Evolutionary conservation across 2,113 vertebrate genomes (phyloP), one percentile per base, ranked within the genome.

Genomic region (Athene noctua): DNA sequence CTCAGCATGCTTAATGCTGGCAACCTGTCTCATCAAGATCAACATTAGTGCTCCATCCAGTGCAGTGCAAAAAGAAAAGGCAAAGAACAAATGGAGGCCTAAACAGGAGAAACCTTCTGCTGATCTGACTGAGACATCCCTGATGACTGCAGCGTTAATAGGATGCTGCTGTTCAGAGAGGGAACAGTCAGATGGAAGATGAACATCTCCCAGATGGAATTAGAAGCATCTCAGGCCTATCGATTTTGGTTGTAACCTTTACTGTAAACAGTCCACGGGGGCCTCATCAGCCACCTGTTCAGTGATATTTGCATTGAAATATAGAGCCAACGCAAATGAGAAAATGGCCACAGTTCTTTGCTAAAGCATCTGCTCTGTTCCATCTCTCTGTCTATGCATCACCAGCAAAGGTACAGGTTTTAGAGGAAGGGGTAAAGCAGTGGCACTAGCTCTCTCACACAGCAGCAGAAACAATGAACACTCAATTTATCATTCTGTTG

Each of bases 221-320:
- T 89, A 94, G 90, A 92, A 91, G 80, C 30, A 26, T 85, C 96
- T 88, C 57, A 94, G 96, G 92, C 91, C 92, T 94, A 97, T 92
- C 40, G 95, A 97, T 97, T 95, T 85, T 96, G 94, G 92, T 92
- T 90, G 96, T 97, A 97, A 96, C 94, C 96, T 97, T 96, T 92
- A 86, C 95, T 92, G 92, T 88, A 94, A 86, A 94, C 92, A 81
- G 95, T 97, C 97, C 96, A 89, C 30, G 3, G 97, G 92, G 96
- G 96, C 92, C 86, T 93, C 26, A 71, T 88, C 71, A 95, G 94
- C 95, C 93, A 96, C 97, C 97, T 97, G 96, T 95, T 96, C 94
- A 70, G 86, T 88, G 93, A 90, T 96, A 96, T 84, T 91, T 97
- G 93, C 94, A 96, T 95, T 95, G 96, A 97, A 95, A 95, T 94